Base-by-base conservation (phyloP, 1,140 invertebrate genomes). In the Nilaparvata lugens region DNA sequence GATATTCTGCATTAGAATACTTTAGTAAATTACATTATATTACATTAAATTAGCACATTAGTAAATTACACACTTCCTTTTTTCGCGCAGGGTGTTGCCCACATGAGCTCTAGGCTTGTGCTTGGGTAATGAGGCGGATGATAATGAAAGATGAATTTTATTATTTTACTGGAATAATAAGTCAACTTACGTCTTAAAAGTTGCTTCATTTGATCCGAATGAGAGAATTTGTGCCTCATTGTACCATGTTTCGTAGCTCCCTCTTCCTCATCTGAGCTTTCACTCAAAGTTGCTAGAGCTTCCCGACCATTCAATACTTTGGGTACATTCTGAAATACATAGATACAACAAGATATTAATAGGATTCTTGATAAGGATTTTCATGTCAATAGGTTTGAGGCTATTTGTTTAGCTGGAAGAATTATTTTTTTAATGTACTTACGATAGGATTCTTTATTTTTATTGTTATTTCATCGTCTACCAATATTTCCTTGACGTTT, bases 221-320 rank as follows among this genome's bases (percentile, higher is more conserved):
- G 81, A 56, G 79, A 78, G 72, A 85, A 86, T 66, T 75, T 77
- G 72, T 83, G 83, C 56, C 61, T 56, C 40, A 48, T 48, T 9
- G 58, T 60, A 31, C 54, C 58, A 25, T 40, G 67, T 48, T 66
- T 69, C 13, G 65, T 74, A 14, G 70, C 65, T 1, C 63, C 67
- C 45, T 75, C 73, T 56, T 83, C 83, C 43, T 87, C 86, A 19
- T 82, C 81, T 14, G 86, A 88, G 16, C 83, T 85, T 67, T 90
- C 87, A 69, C 45, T 48, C 16, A 48, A 18, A 48, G 45, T 48
- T 19, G 45, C 16, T 6, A 48, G 9, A 2, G 90, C 89, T 71
- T 88, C 89, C 56, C 87, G 76, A 31, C 90, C 90, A 69, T 86
- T 88, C 31, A 93, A 76, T 58, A 93, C 86, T 53, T 75, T 70